Conservation (phyloP, 2,888 invertebrate genomes). For the Anthophora plumipes region DNA sequence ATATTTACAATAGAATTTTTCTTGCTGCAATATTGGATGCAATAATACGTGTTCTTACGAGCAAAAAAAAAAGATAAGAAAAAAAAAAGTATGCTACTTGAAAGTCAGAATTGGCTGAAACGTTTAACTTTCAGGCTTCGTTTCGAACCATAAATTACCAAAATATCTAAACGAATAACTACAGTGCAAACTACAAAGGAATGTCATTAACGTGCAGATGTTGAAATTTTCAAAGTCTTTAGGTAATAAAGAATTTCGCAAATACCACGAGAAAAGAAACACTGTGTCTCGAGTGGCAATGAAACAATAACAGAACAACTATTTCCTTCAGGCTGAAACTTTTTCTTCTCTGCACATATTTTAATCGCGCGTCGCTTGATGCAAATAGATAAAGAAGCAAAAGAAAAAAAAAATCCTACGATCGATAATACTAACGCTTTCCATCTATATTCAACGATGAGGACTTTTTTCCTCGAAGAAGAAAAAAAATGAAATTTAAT, state of each 20-base stretch:
- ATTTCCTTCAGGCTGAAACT: background rate
- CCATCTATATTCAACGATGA: background rate
- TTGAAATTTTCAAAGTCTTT: background rate
- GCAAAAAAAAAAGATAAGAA: too few relatives aligned
- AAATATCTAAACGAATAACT: too few relatives aligned
- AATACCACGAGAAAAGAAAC: background rate
- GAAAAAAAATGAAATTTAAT: background rate
- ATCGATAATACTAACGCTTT: background rate
- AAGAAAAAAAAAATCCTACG: too few relatives aligned
- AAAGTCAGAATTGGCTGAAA: background rate
- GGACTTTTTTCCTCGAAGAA: background rate
- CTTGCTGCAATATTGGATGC: background rate
- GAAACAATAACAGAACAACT: background rate
- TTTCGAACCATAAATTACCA: too few relatives aligned
- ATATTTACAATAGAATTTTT: background rate
- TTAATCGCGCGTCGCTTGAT: background rate
- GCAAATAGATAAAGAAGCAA: too few relatives aligned
- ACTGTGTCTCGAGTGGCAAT: background rate
- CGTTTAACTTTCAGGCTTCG: too few relatives aligned
- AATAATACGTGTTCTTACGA: too few relatives aligned
- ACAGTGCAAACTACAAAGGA: too few relatives aligned
- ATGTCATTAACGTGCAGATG: too few relatives aligned
- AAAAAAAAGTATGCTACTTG: background rate
- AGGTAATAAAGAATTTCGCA: background rate
- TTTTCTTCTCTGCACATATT: background rate